Percentiles rank a stretch among this genome's conserved stretches.
Conservation (phyloP, 2,797 vertebrate genomes). For the Melopsittacus undulatus region DNA sequence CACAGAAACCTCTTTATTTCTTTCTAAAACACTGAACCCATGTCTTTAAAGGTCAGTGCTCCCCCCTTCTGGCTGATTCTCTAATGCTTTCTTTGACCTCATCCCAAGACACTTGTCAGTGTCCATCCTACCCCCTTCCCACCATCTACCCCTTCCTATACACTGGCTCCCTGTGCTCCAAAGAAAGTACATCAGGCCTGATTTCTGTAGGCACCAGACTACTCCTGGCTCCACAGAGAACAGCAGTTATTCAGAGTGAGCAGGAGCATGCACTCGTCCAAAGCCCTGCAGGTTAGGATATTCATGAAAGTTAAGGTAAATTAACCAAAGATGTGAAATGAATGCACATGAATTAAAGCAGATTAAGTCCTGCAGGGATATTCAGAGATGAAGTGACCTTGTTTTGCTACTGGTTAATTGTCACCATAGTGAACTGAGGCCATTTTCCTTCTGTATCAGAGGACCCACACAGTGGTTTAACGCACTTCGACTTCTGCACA, state of each 20-base stretch:
- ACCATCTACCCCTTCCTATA: not conserved
- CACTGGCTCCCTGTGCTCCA: not conserved
- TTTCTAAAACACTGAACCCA: not conserved
- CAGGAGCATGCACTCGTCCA: not conserved
- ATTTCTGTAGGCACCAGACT: not conserved
- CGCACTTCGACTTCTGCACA: not conserved
- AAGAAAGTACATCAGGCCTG: not conserved
- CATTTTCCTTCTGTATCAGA: not conserved
- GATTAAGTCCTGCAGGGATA: not conserved
- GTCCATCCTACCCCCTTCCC: not conserved
- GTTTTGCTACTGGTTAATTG: slow-evolving; percentile 8
- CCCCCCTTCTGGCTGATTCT: not conserved
- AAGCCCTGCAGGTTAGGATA: not conserved
- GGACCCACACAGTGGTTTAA: not conserved
- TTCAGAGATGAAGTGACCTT: not conserved
- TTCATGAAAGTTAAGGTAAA: not conserved
- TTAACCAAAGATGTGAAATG: slow-evolving; percentile 6
- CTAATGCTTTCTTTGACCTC: not conserved
- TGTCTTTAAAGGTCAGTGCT: not conserved
- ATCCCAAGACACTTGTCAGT: not conserved
- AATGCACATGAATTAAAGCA: not conserved
- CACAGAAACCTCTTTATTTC: not conserved
- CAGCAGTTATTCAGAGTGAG: not conserved
- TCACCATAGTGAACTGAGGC: not conserved
- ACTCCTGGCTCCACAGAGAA: not conserved